A percentile compares a stretch with the other conserved stretches of the same genome.
Evolutionary conservation across 2,888 invertebrate species (phyloP).

Genomic region (Bombyx huttoni): DNA sequence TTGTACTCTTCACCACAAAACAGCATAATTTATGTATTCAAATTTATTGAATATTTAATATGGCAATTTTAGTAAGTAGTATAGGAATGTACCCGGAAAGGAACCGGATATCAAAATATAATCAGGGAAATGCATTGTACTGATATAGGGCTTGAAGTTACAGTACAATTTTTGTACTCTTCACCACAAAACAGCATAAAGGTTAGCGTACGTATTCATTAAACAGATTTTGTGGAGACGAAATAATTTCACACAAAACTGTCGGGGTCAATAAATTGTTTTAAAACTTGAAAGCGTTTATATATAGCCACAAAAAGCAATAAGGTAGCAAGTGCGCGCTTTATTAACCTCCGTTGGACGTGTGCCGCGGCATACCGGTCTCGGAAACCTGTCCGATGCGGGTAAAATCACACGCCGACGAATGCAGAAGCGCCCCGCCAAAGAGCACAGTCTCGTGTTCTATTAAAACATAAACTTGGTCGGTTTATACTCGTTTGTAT

Average conservation of each 20-base stretch:
- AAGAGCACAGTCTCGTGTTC: constrained; percentile 27
- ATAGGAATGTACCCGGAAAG: too few relatives aligned
- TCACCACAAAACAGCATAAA: too few relatives aligned
- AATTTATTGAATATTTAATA: too few relatives aligned
- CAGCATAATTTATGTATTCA: too few relatives aligned
- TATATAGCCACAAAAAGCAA: constrained; percentile 63
- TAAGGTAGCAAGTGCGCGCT: constrained; percentile 66
- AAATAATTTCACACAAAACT: constrained; percentile 20
- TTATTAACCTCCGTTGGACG: constrained; percentile 57
- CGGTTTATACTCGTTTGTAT: constrained; percentile 51
- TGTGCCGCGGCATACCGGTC: constrained; percentile 37
- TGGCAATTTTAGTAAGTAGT: too few relatives aligned
- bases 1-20: too few relatives aligned
- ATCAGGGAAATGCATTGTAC: too few relatives aligned
- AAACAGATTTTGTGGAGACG: neutral
- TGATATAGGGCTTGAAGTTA: too few relatives aligned
- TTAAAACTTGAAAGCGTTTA: constrained; percentile 51
- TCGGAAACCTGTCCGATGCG: constrained; percentile 24
- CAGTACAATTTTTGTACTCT: too few relatives aligned
- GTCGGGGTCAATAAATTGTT: constrained; percentile 48
- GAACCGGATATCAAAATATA: too few relatives aligned
- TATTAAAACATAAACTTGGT: constrained; percentile 44
- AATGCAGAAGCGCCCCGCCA: constrained; percentile 30
- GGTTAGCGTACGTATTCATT: too few relatives aligned
- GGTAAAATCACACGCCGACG: constrained; percentile 43